Evolutionary conservation across 2,888 invertebrate genomes (phyloP), one percentile per base, ranked within the genome.

Genomic region (Steinernema scapterisci): DNA sequence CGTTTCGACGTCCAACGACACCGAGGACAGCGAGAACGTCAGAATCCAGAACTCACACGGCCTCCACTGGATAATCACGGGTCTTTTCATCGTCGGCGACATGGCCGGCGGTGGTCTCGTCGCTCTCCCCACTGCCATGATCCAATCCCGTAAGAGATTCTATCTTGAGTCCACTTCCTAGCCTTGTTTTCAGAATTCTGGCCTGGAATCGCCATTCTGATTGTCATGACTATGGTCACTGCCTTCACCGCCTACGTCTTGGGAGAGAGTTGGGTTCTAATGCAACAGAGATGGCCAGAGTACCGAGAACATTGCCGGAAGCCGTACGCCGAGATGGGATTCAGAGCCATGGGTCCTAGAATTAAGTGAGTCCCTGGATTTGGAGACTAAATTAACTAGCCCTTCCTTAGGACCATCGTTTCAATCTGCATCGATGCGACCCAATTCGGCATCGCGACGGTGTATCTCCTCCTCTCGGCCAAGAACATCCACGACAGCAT

Each of bases 401-500:
- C 21, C 21, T 38, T n/a, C 75, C 81, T 70, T 75, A 85, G 84
- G 75, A 75, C 73, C 9, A 70, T 82, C 19, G 85, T 85, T 13
- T 84, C 85, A 0, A 63, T 83, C 13, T 83, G 82, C 71, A 84
- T 85, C 48, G 82, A 85, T 75, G 77, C 86, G 3, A 86, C 86
- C 1, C 86, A 86, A 74, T 86, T 86, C 71, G 83, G 83, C 44
- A 83, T 86, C 31, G 78, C 83, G 9, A 84, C 84, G 38, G 86
- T 82, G 23, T 83, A 82, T 73, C 76, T 86, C 54, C 79, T 86
- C 7, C 80, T 86, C 13, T 80, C 84, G 7, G 77, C 86, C 2
- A 86, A 86, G 73, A 86, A 86, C 72, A 86, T 86, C 74, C 84
- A 83, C 73, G 83, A 85, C 52, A 80, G 83, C 71, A 78, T 86